Percentiles rank a stretch among this genome's conserved stretches.
Evolutionary conservation across 2,888 invertebrate genomes (phyloP).

Genomic region (Tenthredo amoena): DNA sequence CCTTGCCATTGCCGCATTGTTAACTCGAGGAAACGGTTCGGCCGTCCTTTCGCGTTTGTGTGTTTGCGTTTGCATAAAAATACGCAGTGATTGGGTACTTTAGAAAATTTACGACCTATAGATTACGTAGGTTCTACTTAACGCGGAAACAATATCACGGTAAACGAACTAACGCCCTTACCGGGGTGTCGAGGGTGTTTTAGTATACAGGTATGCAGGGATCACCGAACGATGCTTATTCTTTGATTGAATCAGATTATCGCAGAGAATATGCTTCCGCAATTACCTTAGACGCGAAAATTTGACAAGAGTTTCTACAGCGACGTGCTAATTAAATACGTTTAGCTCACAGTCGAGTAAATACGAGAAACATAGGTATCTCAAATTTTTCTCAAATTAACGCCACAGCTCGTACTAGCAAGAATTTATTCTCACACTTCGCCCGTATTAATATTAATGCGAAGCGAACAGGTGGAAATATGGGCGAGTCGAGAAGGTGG

Average conservation of each 20-base stretch:
- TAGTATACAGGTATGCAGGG: background rate
- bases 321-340: slow-evolving; percentile 9
- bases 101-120: slow-evolving; percentile 76
- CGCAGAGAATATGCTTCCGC: background rate
- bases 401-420: background rate
- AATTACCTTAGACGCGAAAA: background rate
- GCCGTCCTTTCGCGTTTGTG: slow-evolving; percentile 43
- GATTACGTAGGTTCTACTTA: slow-evolving; percentile 63
- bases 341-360: background rate
- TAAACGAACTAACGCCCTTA: slow-evolving; percentile 31
- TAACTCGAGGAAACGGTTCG: slow-evolving; percentile 25
- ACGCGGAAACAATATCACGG: slow-evolving; percentile 69
- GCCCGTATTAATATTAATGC: slow-evolving; percentile 39
- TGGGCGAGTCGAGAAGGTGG: background rate
- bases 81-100: slow-evolving; percentile 76
- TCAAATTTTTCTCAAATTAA: slow-evolving; percentile 16
- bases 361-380: background rate
- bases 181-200: background rate
- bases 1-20: background rate
- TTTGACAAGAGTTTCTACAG: background rate
- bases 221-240: background rate
- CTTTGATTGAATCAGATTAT: background rate
- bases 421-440: slow-evolving; percentile 28
- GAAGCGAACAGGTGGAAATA: slow-evolving; percentile 42
- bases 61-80: slow-evolving; percentile 74